These are phyloP conservation scores for Lepas anatifera DNA, from an alignment of 2,888 invertebrate genomes.

Conservation along the genomic window DNA sequence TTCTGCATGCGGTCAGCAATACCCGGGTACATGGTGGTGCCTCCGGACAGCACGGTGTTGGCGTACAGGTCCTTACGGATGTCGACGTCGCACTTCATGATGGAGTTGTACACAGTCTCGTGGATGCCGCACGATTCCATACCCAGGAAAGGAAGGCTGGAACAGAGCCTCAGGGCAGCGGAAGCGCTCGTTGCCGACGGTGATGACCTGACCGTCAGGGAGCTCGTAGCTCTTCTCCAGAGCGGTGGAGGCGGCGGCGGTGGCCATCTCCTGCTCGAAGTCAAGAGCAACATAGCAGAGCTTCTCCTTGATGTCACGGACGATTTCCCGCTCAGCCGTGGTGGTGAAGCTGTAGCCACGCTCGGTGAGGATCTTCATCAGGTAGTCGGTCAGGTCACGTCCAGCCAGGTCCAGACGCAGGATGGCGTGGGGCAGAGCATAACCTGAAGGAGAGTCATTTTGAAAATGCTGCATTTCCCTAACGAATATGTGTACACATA, in stretches of 20 bases:
- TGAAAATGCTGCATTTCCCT: no score
- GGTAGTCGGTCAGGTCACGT: conserved; percentile 81
- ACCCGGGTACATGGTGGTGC: conserved; percentile 90
- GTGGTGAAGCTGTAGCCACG: conserved; percentile 84
- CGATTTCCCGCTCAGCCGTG: conserved; percentile 40
- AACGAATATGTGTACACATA: no score
- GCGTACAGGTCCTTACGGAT: conserved; percentile 30
- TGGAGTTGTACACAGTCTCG: conserved; percentile 49
- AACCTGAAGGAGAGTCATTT: conserved; percentile 41
- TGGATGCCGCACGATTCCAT: conserved; percentile 50
- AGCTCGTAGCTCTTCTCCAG: conserved; percentile 50
- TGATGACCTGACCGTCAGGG: conserved; percentile 84
- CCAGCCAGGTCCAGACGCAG: conserved; percentile 85
- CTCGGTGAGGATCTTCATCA: conserved; percentile 87
- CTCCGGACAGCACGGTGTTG: conserved; percentile 54
- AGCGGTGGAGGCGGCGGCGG: conserved; percentile 38
- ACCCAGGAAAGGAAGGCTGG: conserved; percentile 56
- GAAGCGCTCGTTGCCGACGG: conserved; percentile 83
- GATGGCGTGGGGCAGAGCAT: conserved; percentile 84
- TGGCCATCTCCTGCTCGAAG: conserved; percentile 86
- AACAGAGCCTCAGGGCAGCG: conserved; percentile 65
- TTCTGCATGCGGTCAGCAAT: conserved; percentile 83
- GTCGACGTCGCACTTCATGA: conserved; percentile 33
- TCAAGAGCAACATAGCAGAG: conserved; percentile 77
- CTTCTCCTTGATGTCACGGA: conserved; percentile 37